Base-by-base conservation (phyloP, 2,113 vertebrate species). In the Coreoperca whiteheadi region DNA sequence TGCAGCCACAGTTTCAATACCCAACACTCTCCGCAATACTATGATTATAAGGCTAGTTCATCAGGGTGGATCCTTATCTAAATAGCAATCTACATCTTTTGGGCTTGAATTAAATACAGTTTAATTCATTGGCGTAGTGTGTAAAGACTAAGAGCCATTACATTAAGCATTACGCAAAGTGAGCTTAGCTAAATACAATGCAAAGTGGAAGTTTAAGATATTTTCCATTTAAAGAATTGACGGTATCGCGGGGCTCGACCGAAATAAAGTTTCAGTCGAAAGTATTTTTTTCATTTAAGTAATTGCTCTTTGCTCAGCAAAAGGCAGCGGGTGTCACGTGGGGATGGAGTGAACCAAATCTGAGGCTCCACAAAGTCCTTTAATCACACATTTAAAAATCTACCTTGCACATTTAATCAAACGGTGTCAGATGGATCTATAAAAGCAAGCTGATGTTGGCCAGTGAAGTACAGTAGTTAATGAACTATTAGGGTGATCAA, bases 401-500 rank as follows among this genome's bases (percentile, higher is more conserved):
- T 1, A 16, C 56, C 28, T 43, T 53, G 11, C 30, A 39, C 63
- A 69, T 28, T 14, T 4, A 39, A 30, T 63, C n/a, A 75, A 61
- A 63, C 8, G 1, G 3, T 30, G 32, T 41, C 12, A 54, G 32
- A 57, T 78, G 30, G 23, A 63, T 53, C 20, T 57, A 46, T 81
- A 57, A 81, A 66, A 64, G 56, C 30, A n/a, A 61, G 41, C 43
- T 18, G 0, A 11, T 74, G 20, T 48, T 25, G 23, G 48, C 10
- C 9, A 10, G 80, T 63, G 50, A 64, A 77, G 51, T 61, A 16
- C 64, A 63, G 66, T 57, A 57, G 43, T 77, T 79, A 75, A 73
- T 86, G 74, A 74, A 70, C 65, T 76, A 69, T 79, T 72, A 77
- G 32, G 28, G 25, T 72, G 23, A 85, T 85, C 28, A 78, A 66